Conservation (phyloP, 2,797 vertebrate genomes). For the Amblyraja radiata region DNA sequence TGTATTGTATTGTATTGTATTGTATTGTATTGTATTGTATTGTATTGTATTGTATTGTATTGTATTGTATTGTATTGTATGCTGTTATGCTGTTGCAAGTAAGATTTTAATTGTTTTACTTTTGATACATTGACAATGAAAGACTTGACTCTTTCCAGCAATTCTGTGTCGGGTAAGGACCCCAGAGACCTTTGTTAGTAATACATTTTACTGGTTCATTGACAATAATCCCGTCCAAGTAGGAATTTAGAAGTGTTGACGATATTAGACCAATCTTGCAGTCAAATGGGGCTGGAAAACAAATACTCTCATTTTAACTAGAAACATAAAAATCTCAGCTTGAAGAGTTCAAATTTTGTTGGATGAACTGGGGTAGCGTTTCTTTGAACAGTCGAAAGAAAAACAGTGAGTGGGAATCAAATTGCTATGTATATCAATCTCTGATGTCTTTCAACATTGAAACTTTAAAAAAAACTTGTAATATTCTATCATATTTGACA, state of each 20-base stretch:
- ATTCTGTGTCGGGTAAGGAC: constrained; percentile 56
- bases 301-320: not conserved
- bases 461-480: not conserved
- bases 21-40: too few species aligned
- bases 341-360: not conserved
- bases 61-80: too few species aligned
- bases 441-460: not conserved
- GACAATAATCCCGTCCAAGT: not conserved
- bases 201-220: not conserved
- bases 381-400: not conserved
- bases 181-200: not conserved
- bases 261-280: not conserved
- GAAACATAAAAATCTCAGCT: not conserved
- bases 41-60: too few species aligned
- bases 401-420: not conserved
- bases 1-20: too few species aligned
- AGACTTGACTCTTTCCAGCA: constrained; percentile 40
- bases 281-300: not conserved
- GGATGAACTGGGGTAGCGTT: not conserved
- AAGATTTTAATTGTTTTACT: too few species aligned
- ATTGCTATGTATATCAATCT: not conserved
- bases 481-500: not conserved
- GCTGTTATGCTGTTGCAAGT: too few species aligned
- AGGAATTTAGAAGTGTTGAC: not conserved
- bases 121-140: too few species aligned